Evolutionary conservation across 2,888 invertebrate species (phyloP).

Genomic region (Saturnia japonica): DNA sequence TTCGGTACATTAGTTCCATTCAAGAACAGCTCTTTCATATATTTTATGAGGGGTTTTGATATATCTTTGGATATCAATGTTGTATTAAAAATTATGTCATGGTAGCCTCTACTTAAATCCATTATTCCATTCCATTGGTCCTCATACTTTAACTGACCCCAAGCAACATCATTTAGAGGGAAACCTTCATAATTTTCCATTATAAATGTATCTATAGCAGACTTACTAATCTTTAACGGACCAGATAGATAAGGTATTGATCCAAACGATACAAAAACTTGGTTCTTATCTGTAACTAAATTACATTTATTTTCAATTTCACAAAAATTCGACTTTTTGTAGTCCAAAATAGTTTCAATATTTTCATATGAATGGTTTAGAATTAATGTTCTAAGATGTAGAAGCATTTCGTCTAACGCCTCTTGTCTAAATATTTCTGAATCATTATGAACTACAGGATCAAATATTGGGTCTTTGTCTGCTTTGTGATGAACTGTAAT

Average conservation of each 20-base stretch:
- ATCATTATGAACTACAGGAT: conserved; percentile 61
- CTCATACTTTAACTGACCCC: conserved; percentile 52
- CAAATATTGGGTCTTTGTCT: conserved; percentile 58
- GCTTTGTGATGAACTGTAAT: conserved; percentile 54
- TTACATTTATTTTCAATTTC: conserved; percentile 51
- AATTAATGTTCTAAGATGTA: conserved; percentile 44
- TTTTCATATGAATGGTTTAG: conserved; percentile 51
- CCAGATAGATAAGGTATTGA: conserved; percentile 60
- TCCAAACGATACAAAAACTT: conserved; percentile 44
- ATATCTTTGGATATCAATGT: conserved; percentile 62
- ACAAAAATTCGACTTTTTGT: conserved; percentile 59
- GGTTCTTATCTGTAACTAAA: conserved; percentile 52
- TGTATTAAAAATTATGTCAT: conserved; percentile 64
- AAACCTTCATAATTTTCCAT: conserved; percentile 72
- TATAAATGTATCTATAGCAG: conserved; percentile 64
- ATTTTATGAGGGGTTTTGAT: conserved; percentile 54
- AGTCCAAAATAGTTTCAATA: conserved; percentile 60
- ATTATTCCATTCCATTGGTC: conserved; percentile 54
- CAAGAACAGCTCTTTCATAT: conserved; percentile 51
- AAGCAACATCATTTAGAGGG: conserved; percentile 56
- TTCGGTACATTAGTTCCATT: conserved; percentile 41
- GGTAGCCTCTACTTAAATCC: conserved; percentile 54
- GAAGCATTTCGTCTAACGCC: conserved; percentile 53
- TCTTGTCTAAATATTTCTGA: conserved; percentile 48
- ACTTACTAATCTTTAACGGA: conserved; percentile 66